phyloP scores from a whole-genome alignment of 2,888 invertebrate genomes.

The Vanessa cardui region DNA sequence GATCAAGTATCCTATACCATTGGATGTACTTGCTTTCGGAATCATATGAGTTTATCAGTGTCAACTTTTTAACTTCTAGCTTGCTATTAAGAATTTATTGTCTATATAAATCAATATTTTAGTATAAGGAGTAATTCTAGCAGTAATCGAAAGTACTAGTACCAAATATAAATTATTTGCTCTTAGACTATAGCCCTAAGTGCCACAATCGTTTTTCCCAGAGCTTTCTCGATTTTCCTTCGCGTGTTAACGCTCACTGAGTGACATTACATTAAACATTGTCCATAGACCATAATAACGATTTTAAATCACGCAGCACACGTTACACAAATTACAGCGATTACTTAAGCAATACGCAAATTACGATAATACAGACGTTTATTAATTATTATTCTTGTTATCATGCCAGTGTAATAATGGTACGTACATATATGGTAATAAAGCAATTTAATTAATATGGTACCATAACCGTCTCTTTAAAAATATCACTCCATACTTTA shows the following conservation, averaged over 20 bases:
- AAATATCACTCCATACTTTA: no score
- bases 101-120: no score
- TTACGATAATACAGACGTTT: constrained; percentile 3
- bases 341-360: constrained; percentile 19
- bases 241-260: constrained; percentile 44
- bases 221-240: constrained; percentile 39
- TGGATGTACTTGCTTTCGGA: no score
- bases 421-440: neutral
- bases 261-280: constrained; percentile 39
- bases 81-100: no score
- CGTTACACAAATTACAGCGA: constrained; percentile 19
- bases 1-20: no score
- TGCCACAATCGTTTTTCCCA: constrained; percentile 32
- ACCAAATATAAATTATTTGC: neutral
- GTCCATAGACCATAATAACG: constrained; percentile 37
- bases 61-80: no score
- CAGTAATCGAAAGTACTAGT: no score
- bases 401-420: neutral
- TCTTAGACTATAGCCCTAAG: constrained; percentile 21
- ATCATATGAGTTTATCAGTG: no score
- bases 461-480: no score
- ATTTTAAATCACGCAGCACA: constrained; percentile 31
- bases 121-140: no score
- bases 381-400: neutral
- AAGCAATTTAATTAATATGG: neutral